Evolutionary conservation across 2,113 vertebrate species (phyloP).

Genomic region (Embiotoca jacksoni): DNA sequence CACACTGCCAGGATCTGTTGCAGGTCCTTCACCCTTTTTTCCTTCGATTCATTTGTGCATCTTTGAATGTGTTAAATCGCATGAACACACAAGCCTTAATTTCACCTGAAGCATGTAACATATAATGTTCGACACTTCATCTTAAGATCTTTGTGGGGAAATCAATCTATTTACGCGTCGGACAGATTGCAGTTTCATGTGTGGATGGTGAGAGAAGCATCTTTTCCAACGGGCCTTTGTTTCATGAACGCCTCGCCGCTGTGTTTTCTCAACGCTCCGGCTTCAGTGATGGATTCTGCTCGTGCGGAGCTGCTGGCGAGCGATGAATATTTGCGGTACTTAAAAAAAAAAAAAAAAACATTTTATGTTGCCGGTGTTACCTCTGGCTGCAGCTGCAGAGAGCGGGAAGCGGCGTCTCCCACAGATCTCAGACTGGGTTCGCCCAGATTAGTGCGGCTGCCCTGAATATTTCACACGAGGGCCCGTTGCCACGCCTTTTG

Average conservation of each 20-base stretch:
- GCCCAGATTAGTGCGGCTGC: constrained; percentile 40
- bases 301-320: constrained; percentile 48
- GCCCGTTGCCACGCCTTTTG: constrained; percentile 6
- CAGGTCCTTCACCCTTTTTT: not conserved
- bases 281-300: constrained; percentile 41
- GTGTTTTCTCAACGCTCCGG: constrained; percentile 13
- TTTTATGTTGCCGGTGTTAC: constrained; percentile 53
- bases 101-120: not conserved
- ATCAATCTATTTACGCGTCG: not conserved
- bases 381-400: constrained; percentile 55
- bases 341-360: too few relatives aligned
- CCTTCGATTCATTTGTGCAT: not conserved
- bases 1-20: not conserved
- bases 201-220: not conserved
- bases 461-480: constrained; percentile 24
- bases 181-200: not conserved
- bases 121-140: not conserved
- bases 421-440: constrained; percentile 23
- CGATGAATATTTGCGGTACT: constrained; percentile 55
- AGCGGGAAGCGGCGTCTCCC: constrained; percentile 6
- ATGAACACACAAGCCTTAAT: not conserved
- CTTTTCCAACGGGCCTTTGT: constrained; percentile 9
- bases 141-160: not conserved
- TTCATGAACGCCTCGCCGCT: constrained; percentile 13
- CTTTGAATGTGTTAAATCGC: not conserved